A percentile compares a stretch with the other conserved stretches of the same genome.
Evolutionary conservation across 2,888 invertebrate genomes (phyloP).

Genomic region (Melanostoma mellinum): DNA sequence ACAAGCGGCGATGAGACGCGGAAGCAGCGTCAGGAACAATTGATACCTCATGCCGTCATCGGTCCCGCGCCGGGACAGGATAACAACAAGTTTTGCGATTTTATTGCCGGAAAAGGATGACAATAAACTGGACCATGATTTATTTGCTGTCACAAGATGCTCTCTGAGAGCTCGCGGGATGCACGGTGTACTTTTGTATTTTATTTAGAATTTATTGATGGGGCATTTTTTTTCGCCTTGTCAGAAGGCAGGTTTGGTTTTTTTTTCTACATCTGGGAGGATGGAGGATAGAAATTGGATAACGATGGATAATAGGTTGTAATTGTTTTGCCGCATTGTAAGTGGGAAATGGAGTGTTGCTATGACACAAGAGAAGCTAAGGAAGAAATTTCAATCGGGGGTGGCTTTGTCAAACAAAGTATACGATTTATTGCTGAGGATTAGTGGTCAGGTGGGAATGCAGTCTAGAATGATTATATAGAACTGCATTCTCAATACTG

Average conservation of each 20-base stretch:
- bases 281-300: slow-evolving; percentile 15
- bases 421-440: too few species aligned
- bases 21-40: slow-evolving; percentile 66
- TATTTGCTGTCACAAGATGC: slow-evolving; percentile 47
- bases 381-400: slow-evolving; percentile 19
- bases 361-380: slow-evolving; percentile 18
- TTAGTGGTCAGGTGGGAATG: too few species aligned
- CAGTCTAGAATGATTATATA: too few species aligned
- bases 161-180: slow-evolving; percentile 9
- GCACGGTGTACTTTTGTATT: slow-evolving; percentile 19
- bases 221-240: neutral
- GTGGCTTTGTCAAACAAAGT: slow-evolving; percentile 13
- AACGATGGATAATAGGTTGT: slow-evolving; percentile 33
- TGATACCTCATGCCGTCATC: slow-evolving; percentile 69
- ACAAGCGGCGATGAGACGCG: slow-evolving; percentile 25
- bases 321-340: slow-evolving; percentile 35
- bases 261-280: neutral
- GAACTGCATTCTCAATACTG: too few species aligned
- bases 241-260: slow-evolving; percentile 2
- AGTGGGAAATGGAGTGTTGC: slow-evolving; percentile 21
- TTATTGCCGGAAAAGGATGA: slow-evolving; percentile 72
- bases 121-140: slow-evolving; percentile 69
- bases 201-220: slow-evolving; percentile 28
- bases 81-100: slow-evolving; percentile 68
- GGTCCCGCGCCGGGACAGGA: slow-evolving; percentile 44